Percentiles rank a stretch among this genome's conserved stretches.
These are phyloP conservation scores for Tenthredo amoena DNA, from an alignment of 2,888 invertebrate species.

Conservation along the genomic window DNA sequence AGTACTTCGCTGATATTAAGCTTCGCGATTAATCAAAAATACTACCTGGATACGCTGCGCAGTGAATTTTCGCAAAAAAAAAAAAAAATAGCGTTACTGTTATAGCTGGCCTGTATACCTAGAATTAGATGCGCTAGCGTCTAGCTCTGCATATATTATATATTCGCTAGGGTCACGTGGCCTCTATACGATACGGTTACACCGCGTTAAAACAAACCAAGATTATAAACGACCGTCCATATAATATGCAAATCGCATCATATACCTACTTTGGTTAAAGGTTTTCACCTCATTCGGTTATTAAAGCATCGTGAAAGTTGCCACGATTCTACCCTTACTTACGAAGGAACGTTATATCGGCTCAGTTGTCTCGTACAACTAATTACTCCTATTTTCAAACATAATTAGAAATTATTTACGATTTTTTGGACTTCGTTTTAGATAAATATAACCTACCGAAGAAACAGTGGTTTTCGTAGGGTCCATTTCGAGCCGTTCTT, in stretches of 20 bases:
- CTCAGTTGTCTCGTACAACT: too few species aligned
- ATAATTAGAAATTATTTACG: too few species aligned
- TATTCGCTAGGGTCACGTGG: conserved; percentile 35
- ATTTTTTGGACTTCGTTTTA: too few species aligned
- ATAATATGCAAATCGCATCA: conserved; percentile 10
- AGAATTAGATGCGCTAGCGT: conserved; percentile 34
- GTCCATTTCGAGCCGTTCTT: too few species aligned
- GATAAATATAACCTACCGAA: too few species aligned
- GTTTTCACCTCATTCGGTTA: not conserved
- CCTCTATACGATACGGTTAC: conserved; percentile 29
- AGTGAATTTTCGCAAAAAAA: not conserved
- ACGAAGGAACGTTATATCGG: too few species aligned
- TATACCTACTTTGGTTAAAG: not conserved
- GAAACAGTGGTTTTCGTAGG: too few species aligned
- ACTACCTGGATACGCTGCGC: not conserved
- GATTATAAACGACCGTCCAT: not conserved
- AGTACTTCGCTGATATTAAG: not conserved
- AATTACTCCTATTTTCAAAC: too few species aligned
- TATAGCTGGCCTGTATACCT: not conserved
- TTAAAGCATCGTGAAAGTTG: not conserved
- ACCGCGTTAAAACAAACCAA: conserved; percentile 22
- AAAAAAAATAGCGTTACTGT: conserved; percentile 13
- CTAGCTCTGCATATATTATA: conserved; percentile 22
- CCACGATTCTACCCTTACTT: not conserved
- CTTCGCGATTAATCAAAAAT: not conserved